phyloP scores from a whole-genome alignment of 2,888 invertebrate species.

The Pyrrhia umbra region DNA sequence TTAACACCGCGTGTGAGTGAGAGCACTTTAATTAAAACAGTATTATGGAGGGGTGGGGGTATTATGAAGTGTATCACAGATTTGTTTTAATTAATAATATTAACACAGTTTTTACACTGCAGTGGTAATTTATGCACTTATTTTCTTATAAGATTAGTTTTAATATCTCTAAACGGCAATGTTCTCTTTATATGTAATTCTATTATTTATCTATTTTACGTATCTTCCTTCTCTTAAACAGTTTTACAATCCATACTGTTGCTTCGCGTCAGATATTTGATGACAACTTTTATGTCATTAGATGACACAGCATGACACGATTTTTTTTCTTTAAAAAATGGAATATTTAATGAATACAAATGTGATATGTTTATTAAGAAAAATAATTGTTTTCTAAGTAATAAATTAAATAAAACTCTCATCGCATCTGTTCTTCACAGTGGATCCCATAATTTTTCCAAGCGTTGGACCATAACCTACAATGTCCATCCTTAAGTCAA shows the following conservation, averaged over 20 bases:
- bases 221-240: conserved; percentile 18
- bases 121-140: conserved; percentile 21
- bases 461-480: too few species aligned
- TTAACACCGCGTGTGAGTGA: conserved; percentile 24
- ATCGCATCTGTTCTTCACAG: background rate
- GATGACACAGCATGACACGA: too few species aligned
- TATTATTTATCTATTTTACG: background rate
- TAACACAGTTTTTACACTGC: conserved; percentile 34
- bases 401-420: too few species aligned
- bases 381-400: too few species aligned
- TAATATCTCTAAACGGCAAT: conserved; percentile 6
- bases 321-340: too few species aligned
- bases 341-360: too few species aligned
- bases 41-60: background rate
- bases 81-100: conserved; percentile 2
- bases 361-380: too few species aligned
- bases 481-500: too few species aligned
- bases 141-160: background rate
- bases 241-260: conserved; percentile 12
- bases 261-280: background rate
- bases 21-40: conserved; percentile 1
- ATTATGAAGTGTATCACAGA: background rate
- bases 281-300: too few species aligned
- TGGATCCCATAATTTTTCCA: too few species aligned
- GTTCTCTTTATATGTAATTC: conserved; percentile 2